A percentile compares a stretch with the other conserved stretches of the same genome.
phyloP scores from a whole-genome alignment of 2,888 invertebrate genomes.

The Ellobium chinense region DNA sequence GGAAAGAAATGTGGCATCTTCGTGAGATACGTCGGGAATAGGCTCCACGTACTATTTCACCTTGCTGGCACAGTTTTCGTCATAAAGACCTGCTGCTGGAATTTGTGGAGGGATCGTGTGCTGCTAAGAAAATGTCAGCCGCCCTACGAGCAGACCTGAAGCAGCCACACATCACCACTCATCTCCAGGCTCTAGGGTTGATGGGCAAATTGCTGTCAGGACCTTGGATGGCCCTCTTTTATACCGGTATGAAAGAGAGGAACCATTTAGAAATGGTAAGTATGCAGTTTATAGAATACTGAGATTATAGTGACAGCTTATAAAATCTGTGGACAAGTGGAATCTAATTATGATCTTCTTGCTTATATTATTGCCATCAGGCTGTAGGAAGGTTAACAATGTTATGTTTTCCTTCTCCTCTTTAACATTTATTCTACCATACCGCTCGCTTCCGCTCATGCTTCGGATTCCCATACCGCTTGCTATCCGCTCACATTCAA shows the following conservation, averaged over 20 bases:
- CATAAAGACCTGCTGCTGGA: background rate
- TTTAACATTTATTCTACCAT: too few relatives aligned
- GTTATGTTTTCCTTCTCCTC: too few relatives aligned
- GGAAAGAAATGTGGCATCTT: background rate
- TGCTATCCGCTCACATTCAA: too few relatives aligned
- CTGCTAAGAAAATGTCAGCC: background rate
- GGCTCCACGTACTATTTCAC: background rate
- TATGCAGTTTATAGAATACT: too few relatives aligned
- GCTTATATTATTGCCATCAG: too few relatives aligned
- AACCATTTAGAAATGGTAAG: slow-evolving; percentile 5
- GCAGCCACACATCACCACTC: background rate
- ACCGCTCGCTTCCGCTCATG: too few relatives aligned
- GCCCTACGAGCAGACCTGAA: background rate
- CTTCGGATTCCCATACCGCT: too few relatives aligned
- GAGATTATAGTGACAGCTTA: too few relatives aligned
- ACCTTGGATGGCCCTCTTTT: background rate
- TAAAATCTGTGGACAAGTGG: too few relatives aligned
- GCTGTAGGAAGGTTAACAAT: too few relatives aligned
- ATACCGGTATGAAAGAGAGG: background rate
- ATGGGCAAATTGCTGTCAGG: background rate
- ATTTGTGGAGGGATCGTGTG: background rate
- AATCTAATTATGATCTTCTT: too few relatives aligned
- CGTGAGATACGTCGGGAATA: background rate
- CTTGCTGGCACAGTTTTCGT: background rate
- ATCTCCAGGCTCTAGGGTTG: background rate